These are phyloP conservation scores for Tillus elongatus DNA, from an alignment of 2,888 invertebrate species.

Conservation along the genomic window DNA sequence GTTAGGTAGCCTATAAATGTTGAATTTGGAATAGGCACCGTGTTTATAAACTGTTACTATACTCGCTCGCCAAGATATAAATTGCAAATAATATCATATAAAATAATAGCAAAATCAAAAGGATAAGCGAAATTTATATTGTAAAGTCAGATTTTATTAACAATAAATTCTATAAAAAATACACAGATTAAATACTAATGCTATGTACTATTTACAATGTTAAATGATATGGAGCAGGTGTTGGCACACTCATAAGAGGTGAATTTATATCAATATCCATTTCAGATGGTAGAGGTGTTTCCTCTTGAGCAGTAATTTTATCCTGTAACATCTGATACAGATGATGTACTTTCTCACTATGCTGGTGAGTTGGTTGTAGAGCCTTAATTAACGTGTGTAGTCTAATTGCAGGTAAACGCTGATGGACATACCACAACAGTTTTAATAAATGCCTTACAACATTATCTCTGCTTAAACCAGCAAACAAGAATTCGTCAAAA, in stretches of 20 bases:
- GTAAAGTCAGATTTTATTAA: no score
- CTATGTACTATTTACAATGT: conserved; percentile 16
- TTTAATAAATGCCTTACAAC: conserved; percentile 86
- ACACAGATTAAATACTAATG: no score
- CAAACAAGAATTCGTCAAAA: conserved; percentile 92
- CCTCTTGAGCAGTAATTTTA: conserved; percentile 64
- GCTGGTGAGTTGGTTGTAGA: conserved; percentile 65
- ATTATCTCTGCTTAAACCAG: conserved; percentile 80
- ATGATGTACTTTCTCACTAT: conserved; percentile 75
- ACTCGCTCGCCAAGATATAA: no score
- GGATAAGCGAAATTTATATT: no score
- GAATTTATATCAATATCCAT: conserved; percentile 68
- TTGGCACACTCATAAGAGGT: conserved; percentile 76
- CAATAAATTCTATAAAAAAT: no score
- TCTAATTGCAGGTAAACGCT: conserved; percentile 69
- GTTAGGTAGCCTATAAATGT: no score
- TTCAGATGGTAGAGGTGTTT: conserved; percentile 50
- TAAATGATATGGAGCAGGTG: conserved; percentile 63
- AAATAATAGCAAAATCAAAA: no score
- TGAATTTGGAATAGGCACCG: no score
- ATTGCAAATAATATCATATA: no score
- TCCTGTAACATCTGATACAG: conserved; percentile 69
- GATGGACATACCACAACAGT: conserved; percentile 83
- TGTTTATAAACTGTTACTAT: no score
- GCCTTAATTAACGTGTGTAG: conserved; percentile 74